Evolutionary conservation across 2,797 vertebrate genomes (phyloP).

Genomic region (Miopithecus talapoin): DNA sequence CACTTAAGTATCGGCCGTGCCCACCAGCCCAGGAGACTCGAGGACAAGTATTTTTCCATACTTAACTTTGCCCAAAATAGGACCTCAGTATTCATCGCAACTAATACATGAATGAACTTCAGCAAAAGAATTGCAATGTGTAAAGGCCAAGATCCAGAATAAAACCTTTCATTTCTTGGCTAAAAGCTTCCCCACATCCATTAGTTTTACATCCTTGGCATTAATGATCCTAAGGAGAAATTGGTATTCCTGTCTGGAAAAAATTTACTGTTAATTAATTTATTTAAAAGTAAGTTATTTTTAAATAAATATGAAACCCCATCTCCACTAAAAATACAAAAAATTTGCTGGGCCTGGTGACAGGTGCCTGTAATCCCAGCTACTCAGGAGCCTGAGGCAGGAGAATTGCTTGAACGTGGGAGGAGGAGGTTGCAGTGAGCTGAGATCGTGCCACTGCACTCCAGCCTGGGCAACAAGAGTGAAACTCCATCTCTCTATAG

Average conservation of each 20-base stretch:
- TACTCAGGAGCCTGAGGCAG: not conserved
- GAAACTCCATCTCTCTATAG: not conserved
- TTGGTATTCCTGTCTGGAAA: not conserved
- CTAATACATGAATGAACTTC: not conserved
- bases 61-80: not conserved
- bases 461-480: not conserved
- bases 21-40: not conserved
- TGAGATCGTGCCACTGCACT: not conserved
- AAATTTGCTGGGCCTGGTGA: not conserved
- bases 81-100: rapidly evolving
- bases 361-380: not conserved
- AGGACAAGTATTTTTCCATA: not conserved
- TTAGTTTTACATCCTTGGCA: not conserved
- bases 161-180: not conserved
- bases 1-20: rapidly evolving
- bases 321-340: not conserved
- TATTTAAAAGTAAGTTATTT: not conserved
- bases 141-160: not conserved
- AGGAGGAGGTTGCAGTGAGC: not conserved
- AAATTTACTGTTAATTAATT: not conserved
- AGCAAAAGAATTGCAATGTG: not conserved
- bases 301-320: not conserved
- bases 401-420: not conserved
- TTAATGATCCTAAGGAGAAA: not conserved
- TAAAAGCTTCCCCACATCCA: not conserved